Percentiles rank a stretch among this genome's conserved stretches.
phyloP scores from a whole-genome alignment of 2,888 invertebrate species.

The Dioctria rufipes region DNA sequence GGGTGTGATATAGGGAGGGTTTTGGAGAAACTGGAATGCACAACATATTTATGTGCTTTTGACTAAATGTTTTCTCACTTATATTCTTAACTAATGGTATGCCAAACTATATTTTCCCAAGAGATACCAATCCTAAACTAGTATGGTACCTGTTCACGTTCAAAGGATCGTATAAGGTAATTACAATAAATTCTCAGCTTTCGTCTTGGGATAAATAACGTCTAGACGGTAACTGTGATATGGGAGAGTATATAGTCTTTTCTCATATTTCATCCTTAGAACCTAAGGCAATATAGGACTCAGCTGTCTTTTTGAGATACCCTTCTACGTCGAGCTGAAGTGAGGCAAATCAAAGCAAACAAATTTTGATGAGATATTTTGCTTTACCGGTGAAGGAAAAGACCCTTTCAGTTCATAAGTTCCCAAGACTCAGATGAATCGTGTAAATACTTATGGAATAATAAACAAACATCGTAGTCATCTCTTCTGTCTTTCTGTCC shows the following conservation, averaged over 20 bases:
- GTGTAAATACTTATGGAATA: conserved; percentile 59
- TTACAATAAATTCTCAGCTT: conserved; percentile 48
- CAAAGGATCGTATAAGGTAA: conserved; percentile 33
- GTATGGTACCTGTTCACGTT: conserved; percentile 14
- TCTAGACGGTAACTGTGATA: conserved; percentile 38
- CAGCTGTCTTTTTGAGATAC: conserved; percentile 13
- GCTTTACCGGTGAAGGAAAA: not conserved
- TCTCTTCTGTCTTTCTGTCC: not conserved
- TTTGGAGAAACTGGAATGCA: too few relatives aligned
- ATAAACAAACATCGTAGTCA: conserved; percentile 43
- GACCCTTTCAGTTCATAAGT: conserved; percentile 13
- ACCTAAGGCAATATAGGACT: conserved; percentile 6
- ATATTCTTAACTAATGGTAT: not conserved
- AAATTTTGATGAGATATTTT: conserved; percentile 33
- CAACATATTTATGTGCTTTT: too few relatives aligned
- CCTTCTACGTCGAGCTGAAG: not conserved
- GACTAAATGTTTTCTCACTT: too few relatives aligned
- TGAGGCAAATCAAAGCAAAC: conserved; percentile 10
- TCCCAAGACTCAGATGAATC: conserved; percentile 1
- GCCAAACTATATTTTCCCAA: not conserved
- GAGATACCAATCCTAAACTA: not conserved
- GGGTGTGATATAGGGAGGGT: too few relatives aligned
- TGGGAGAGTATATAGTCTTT: not conserved
- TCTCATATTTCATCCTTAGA: conserved; percentile 19
- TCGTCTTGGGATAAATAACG: conserved; percentile 37